Percentiles rank a stretch among this genome's conserved stretches.
These are phyloP conservation scores for Vanessa tameamea DNA, from an alignment of 1,140 invertebrate genomes.

Conservation along the genomic window DNA sequence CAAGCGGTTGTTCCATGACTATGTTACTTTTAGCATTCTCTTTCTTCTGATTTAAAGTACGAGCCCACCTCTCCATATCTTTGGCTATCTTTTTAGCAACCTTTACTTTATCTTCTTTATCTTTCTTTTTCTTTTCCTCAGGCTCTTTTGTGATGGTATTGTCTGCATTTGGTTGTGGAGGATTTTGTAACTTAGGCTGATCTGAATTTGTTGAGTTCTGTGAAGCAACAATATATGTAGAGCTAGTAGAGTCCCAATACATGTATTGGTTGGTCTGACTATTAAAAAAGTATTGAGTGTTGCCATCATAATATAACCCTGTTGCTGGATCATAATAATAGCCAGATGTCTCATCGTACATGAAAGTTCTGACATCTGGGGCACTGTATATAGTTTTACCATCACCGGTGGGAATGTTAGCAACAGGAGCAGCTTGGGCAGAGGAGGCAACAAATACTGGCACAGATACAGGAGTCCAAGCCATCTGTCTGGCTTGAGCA, in stretches of 20 bases:
- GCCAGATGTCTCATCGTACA: conserved; percentile 96
- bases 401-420: conserved; percentile 77
- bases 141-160: conserved; percentile 63
- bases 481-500: conserved; percentile 82
- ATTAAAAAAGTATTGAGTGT: conserved; percentile 97
- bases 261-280: conserved; percentile 93
- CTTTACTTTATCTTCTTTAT: conserved; percentile 95
- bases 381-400: conserved; percentile 72
- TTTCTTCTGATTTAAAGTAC: conserved; percentile 98
- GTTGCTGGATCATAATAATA: conserved; percentile 98
- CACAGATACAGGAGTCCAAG: conserved; percentile 71
- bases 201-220: conserved; percentile 77
- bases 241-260: conserved; percentile 94
- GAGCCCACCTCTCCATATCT: conserved; percentile 98
- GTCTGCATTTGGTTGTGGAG: conserved; percentile 54
- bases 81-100: conserved; percentile 99
- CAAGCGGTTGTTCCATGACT: conserved; percentile 80
- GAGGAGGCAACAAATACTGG: conserved; percentile 79
- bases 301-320: conserved; percentile 97
- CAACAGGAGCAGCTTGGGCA: conserved; percentile 71
- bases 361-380: conserved; percentile 95
- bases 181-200: conserved; percentile 55
- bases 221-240: conserved; percentile 90
- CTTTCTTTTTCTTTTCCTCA: conserved; percentile 81
- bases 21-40: conserved; percentile 88